phyloP scores from a whole-genome alignment of 2,888 invertebrate species.

The Fragum sueziense region DNA sequence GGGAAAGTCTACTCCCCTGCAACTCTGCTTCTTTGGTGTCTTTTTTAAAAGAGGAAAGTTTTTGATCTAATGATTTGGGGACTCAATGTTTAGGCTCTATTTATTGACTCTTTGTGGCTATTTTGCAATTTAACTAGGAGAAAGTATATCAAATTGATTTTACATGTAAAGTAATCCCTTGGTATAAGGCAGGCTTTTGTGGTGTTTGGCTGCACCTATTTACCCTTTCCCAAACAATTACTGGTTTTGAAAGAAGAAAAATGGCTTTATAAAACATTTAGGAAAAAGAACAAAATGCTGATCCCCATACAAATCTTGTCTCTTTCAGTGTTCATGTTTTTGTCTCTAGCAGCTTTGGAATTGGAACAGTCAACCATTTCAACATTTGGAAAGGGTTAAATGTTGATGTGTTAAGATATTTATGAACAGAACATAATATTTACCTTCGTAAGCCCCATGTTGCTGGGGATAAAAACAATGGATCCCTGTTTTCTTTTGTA shows the following conservation, averaged over 20 bases:
- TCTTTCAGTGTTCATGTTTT: neutral
- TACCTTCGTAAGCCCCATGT: neutral
- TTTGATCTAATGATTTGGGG: no score
- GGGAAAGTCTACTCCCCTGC: no score
- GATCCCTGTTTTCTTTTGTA: neutral
- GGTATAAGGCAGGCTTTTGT: conserved; percentile 1
- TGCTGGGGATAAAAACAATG: neutral
- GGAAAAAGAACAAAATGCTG: neutral
- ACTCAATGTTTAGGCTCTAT: no score
- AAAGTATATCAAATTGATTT: conserved; percentile 21
- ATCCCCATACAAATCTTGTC: neutral
- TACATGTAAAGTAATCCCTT: conserved; percentile 1
- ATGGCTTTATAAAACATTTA: neutral
- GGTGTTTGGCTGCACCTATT: conserved; percentile 4
- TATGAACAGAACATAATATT: neutral
- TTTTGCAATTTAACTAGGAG: no score
- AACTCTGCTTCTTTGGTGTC: no score
- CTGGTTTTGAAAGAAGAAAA: neutral
- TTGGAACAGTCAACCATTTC: no score
- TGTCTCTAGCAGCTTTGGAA: no score
- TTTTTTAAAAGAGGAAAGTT: no score
- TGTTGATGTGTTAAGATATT: no score
- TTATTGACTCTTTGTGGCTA: no score
- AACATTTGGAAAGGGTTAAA: no score
- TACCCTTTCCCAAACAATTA: no score